These are phyloP conservation scores for Caenorhabditis imperialis DNA, from an alignment of 2,888 invertebrate species.

Conservation along the genomic window DNA sequence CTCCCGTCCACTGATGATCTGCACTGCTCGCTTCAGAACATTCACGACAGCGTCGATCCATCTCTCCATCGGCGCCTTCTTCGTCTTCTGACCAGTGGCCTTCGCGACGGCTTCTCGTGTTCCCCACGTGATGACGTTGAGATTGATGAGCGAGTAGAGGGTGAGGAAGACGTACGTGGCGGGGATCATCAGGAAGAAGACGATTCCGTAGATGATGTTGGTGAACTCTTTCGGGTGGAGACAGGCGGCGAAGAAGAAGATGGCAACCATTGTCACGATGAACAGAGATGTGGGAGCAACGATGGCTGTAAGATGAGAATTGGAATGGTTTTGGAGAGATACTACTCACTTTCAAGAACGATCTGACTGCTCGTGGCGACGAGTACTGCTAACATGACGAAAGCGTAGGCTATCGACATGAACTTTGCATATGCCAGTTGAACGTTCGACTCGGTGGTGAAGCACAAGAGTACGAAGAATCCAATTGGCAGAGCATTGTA, in stretches of 20 bases:
- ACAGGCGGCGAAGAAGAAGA: slow-evolving; percentile 81
- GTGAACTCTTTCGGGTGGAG: slow-evolving; percentile 84
- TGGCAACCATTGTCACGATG: slow-evolving; percentile 85
- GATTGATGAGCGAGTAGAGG: slow-evolving; percentile 91
- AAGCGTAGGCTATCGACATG: slow-evolving; percentile 86
- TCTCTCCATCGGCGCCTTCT: slow-evolving; percentile 52
- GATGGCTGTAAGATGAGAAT: slow-evolving; percentile 80
- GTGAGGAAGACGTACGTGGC: slow-evolving; percentile 94
- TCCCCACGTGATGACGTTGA: slow-evolving; percentile 95
- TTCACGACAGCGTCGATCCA: slow-evolving; percentile 27
- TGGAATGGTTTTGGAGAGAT: background rate
- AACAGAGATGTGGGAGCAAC: slow-evolving; percentile 89
- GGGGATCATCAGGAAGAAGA: slow-evolving; percentile 93
- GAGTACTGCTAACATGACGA: slow-evolving; percentile 90
- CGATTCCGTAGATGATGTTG: slow-evolving; percentile 78
- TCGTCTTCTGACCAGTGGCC: slow-evolving; percentile 72
- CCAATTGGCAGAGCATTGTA: slow-evolving; percentile 73
- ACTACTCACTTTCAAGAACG: slow-evolving; percentile 72
- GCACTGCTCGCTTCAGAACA: slow-evolving; percentile 20
- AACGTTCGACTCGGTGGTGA: slow-evolving; percentile 71
- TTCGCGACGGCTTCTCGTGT: slow-evolving; percentile 85
- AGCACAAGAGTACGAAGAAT: slow-evolving; percentile 74
- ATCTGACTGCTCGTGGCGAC: slow-evolving; percentile 79
- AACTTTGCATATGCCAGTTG: slow-evolving; percentile 82
- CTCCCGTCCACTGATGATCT: slow-evolving; percentile 30